Percentiles rank a stretch among this genome's conserved stretches.
These are phyloP conservation scores for Pelodiscus sinensis DNA, from an alignment of 2,113 vertebrate species.

Conservation along the genomic window DNA sequence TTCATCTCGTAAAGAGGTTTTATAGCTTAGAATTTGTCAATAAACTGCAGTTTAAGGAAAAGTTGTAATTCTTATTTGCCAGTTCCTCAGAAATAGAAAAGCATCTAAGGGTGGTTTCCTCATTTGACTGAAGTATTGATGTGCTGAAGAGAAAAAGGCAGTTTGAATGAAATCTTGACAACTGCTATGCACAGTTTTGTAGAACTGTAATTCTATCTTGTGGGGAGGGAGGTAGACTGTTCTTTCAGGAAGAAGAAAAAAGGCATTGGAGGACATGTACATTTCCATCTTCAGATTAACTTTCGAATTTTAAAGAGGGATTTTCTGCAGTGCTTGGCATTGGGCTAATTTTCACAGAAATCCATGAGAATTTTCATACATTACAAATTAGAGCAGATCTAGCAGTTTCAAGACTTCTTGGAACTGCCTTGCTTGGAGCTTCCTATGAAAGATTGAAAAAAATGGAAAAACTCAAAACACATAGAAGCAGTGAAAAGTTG, in stretches of 20 bases:
- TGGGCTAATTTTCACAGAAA: not conserved
- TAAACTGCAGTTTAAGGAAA: not conserved
- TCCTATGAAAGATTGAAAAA: not conserved
- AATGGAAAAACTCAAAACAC: accelerated
- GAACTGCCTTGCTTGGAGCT: not conserved
- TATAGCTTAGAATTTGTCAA: not conserved
- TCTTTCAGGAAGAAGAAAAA: not conserved
- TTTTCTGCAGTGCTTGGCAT: not conserved
- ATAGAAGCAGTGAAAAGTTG: not conserved
- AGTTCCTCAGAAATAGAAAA: not conserved
- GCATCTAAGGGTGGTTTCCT: not conserved
- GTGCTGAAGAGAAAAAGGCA: not conserved
- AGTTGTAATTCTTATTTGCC: not conserved
- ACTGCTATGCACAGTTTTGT: not conserved
- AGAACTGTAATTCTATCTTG: not conserved
- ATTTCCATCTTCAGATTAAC: not conserved
- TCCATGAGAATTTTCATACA: not conserved
- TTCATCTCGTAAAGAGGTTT: not conserved
- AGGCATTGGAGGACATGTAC: not conserved
- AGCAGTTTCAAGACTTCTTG: not conserved
- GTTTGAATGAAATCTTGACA: not conserved
- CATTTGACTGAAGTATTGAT: not conserved
- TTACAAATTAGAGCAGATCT: not conserved
- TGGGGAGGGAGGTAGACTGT: not conserved
- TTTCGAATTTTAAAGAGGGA: not conserved